phyloP scores from a whole-genome alignment of 1,140 invertebrate genomes.

The Acromyrmex heyeri region DNA sequence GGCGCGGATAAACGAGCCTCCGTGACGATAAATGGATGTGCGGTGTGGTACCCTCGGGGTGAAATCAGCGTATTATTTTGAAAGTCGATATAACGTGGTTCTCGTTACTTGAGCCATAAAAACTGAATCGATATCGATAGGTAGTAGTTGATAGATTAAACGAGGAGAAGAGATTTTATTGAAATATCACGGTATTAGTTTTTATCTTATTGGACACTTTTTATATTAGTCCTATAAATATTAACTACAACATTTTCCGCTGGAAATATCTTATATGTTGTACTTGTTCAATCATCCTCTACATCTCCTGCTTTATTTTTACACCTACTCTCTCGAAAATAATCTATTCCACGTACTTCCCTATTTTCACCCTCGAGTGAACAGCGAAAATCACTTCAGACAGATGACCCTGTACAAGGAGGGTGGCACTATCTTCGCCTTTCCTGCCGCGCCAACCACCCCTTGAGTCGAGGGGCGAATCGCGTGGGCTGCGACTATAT shows the following conservation, averaged over 20 bases:
- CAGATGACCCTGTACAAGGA: conserved; percentile 50
- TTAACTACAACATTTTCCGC: not conserved
- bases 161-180: not conserved
- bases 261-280: not conserved
- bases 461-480: conserved; percentile 66
- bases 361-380: conserved; percentile 56
- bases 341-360: conserved; percentile 30
- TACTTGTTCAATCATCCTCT: not conserved
- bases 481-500: conserved; percentile 73
- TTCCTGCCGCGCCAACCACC: conserved; percentile 18
- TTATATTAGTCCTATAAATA: not conserved
- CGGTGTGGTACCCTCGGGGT: not conserved
- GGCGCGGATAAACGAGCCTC: conserved; percentile 60
- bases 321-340: conserved; percentile 3
- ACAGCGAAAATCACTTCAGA: conserved; percentile 62
- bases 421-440: conserved; percentile 57
- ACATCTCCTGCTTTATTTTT: not conserved
- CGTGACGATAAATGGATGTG: conserved; percentile 32
- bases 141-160: not conserved
- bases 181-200: not conserved
- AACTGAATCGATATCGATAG: not conserved
- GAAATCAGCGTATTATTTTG: not conserved
- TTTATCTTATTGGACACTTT: not conserved
- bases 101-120: not conserved
- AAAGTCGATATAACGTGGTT: conserved; percentile 1